Conservation (phyloP, 2,888 invertebrate genomes). For the Troides aeacus region DNA sequence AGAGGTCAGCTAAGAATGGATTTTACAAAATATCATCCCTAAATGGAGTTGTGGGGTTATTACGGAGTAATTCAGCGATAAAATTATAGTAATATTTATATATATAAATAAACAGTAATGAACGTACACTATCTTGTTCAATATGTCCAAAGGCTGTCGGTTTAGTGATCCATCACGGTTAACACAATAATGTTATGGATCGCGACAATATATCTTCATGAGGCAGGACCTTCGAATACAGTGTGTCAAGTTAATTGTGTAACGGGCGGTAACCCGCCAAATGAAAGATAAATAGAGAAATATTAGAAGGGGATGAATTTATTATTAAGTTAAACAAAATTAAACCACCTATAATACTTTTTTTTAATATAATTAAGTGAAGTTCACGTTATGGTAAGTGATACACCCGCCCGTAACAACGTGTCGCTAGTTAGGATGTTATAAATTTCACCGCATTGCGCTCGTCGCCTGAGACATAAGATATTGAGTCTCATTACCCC, state of each 20-base stretch:
- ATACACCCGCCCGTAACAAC: no score
- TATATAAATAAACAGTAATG: background rate
- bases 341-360: background rate
- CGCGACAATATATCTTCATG: constrained; percentile 10
- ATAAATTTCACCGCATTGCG: no score
- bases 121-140: background rate
- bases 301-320: background rate
- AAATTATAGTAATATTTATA: no score
- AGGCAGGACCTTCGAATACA: background rate
- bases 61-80: no score
- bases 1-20: no score
- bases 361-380: background rate
- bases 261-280: background rate
- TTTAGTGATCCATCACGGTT: constrained; percentile 7
- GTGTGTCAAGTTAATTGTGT: background rate
- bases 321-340: background rate
- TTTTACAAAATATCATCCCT: no score
- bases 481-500: no score
- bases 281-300: background rate
- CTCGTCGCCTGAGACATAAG: no score
- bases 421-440: no score
- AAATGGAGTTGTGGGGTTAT: no score
- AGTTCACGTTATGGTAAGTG: no score
- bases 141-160: background rate
- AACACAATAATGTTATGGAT: constrained; percentile 8